Percentiles rank a stretch among this genome's conserved stretches.
These are phyloP conservation scores for Ibycter americanus DNA, from an alignment of 2,797 vertebrate species.

Conservation along the genomic window DNA sequence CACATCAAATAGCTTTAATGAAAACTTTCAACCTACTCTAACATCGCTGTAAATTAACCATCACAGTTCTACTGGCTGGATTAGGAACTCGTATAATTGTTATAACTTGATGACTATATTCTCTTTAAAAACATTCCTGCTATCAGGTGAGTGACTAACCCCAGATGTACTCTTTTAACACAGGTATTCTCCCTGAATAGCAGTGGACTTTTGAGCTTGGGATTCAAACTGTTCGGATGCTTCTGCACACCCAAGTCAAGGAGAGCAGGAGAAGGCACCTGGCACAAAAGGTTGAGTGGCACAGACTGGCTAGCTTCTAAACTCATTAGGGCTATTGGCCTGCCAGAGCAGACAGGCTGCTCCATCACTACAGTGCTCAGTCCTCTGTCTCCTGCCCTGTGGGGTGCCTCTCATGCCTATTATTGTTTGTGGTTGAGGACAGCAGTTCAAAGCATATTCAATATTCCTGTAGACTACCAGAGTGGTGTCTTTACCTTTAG, in stretches of 20 bases:
- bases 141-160: background rate
- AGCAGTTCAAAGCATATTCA: background rate
- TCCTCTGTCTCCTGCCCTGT: background rate
- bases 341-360: background rate
- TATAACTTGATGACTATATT: background rate
- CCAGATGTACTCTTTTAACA: background rate
- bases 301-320: background rate
- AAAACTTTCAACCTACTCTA: background rate
- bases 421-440: background rate
- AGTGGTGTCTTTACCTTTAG: background rate
- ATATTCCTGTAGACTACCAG: background rate
- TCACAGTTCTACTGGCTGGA: background rate
- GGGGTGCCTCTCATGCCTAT: background rate
- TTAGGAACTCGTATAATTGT: background rate
- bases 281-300: background rate
- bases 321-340: background rate
- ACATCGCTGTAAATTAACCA: background rate
- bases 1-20: background rate
- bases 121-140: background rate
- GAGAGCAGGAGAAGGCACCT: background rate
- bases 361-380: rapidly evolving
- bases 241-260: background rate
- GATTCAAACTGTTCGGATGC: background rate
- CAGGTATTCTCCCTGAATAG: background rate
- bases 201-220: background rate